Conservation (phyloP, 2,888 invertebrate genomes). For the Hypomecis atomaria region DNA sequence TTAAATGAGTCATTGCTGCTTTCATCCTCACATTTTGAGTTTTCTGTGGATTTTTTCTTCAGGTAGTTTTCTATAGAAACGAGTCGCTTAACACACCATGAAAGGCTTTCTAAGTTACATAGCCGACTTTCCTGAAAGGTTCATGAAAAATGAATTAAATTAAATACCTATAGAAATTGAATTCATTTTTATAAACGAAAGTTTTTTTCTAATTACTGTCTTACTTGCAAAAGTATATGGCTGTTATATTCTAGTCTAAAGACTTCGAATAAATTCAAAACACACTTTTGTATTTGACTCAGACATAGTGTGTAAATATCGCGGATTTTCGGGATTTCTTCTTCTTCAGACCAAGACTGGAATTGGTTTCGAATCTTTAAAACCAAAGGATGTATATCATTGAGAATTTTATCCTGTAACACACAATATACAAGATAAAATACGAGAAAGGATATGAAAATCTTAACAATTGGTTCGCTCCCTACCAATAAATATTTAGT, state of each 20-base stretch:
- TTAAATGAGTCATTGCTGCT: slow-evolving; percentile 57
- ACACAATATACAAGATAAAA: background rate
- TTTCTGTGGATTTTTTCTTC: slow-evolving; percentile 37
- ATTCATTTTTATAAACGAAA: too few relatives aligned
- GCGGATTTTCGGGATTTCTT: slow-evolving; percentile 51
- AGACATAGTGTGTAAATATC: slow-evolving; percentile 69
- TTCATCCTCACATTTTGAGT: slow-evolving; percentile 36
- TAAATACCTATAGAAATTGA: too few relatives aligned
- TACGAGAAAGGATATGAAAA: background rate
- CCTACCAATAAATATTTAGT: slow-evolving; percentile 64
- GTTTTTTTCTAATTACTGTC: slow-evolving; percentile 8
- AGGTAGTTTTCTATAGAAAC: slow-evolving; percentile 56
- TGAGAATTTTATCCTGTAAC: slow-evolving; percentile 63
- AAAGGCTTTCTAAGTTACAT: slow-evolving; percentile 67
- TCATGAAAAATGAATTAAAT: too few relatives aligned
- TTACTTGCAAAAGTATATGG: slow-evolving; percentile 60
- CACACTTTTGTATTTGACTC: slow-evolving; percentile 74
- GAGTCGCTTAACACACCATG: slow-evolving; percentile 71
- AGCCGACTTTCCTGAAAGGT: slow-evolving; percentile 67
- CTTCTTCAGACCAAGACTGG: slow-evolving; percentile 41
- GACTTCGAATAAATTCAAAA: slow-evolving; percentile 67
- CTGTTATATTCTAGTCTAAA: slow-evolving; percentile 66
- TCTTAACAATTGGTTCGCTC: background rate
- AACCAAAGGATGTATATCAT: slow-evolving; percentile 62
- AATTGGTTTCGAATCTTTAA: slow-evolving; percentile 57